Evolutionary conservation across 2,797 vertebrate species (phyloP).

Genomic region (Leucoraja ocellata): DNA sequence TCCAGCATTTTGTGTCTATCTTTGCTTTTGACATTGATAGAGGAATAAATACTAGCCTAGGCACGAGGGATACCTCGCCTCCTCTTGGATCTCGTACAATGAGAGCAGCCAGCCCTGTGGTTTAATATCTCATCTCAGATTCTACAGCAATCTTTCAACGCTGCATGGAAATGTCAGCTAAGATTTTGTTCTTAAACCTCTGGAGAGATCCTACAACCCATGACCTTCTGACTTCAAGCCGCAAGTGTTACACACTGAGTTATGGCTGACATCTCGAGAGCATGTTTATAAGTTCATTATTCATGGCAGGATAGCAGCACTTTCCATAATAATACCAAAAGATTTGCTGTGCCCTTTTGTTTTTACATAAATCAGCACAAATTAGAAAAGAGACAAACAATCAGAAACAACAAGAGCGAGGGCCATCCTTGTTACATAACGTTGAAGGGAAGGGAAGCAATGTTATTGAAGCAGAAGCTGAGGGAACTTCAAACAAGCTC

Average conservation of each 20-base stretch:
- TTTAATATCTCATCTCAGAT: background rate
- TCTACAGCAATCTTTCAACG: background rate
- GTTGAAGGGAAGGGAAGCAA: background rate
- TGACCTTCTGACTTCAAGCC: background rate
- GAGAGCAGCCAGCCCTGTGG: background rate
- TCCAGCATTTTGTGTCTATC: too few species aligned
- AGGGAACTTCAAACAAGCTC: background rate
- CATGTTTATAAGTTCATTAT: background rate
- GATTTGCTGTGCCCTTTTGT: background rate
- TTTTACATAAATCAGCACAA: conserved; percentile 23
- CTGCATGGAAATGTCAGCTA: background rate
- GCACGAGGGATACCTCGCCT: background rate
- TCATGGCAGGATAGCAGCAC: background rate
- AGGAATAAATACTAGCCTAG: background rate
- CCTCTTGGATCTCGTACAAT: background rate
- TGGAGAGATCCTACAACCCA: background rate
- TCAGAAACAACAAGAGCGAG: conserved; percentile 8
- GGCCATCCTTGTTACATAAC: background rate
- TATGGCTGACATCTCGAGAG: background rate
- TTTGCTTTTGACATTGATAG: background rate
- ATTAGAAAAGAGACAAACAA: conserved; percentile 21
- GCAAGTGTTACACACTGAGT: background rate
- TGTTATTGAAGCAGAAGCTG: background rate
- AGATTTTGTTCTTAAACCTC: background rate
- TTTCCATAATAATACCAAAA: background rate